Evolutionary conservation across 1,140 invertebrate species (phyloP).

Genomic region (Acromyrmex echinatior): DNA sequence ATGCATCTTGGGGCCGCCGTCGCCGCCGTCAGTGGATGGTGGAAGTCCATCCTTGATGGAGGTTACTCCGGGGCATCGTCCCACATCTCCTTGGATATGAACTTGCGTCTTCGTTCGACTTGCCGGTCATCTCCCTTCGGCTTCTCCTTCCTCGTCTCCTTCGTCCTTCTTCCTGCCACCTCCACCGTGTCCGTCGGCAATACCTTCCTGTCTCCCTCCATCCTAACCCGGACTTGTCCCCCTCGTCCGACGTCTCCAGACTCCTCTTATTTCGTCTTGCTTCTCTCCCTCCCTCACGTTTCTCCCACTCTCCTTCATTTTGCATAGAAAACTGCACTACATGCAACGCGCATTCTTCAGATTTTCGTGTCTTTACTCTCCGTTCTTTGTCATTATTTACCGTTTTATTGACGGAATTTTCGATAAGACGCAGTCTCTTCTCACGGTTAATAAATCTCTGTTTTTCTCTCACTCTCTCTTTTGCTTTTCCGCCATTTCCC

Average conservation of each 20-base stretch:
- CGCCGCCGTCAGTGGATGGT: slow-evolving; percentile 76
- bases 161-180: slow-evolving; percentile 74
- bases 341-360: background rate
- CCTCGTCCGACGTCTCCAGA: slow-evolving; percentile 45
- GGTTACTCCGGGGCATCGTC: slow-evolving; percentile 86
- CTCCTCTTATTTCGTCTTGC: slow-evolving; percentile 43
- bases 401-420: background rate
- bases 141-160: slow-evolving; percentile 75
- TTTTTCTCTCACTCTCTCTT: slow-evolving; percentile 13
- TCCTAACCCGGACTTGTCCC: slow-evolving; percentile 11
- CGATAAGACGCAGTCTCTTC: background rate
- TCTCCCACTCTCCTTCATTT: slow-evolving; percentile 30
- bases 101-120: slow-evolving; percentile 84
- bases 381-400: background rate
- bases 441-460: slow-evolving; percentile 27
- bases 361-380: slow-evolving; percentile 22
- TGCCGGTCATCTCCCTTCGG: slow-evolving; percentile 71
- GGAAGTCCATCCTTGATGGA: slow-evolving; percentile 86
- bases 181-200: slow-evolving; percentile 37
- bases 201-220: slow-evolving; percentile 56
- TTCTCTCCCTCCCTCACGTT: slow-evolving; percentile 23
- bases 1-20: slow-evolving; percentile 59
- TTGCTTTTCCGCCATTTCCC: background rate
- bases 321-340: background rate
- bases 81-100: slow-evolving; percentile 85